A percentile compares a stretch with the other conserved stretches of the same genome.
Conservation (phyloP, 2,888 invertebrate genomes). For the Andrena dorsata region DNA sequence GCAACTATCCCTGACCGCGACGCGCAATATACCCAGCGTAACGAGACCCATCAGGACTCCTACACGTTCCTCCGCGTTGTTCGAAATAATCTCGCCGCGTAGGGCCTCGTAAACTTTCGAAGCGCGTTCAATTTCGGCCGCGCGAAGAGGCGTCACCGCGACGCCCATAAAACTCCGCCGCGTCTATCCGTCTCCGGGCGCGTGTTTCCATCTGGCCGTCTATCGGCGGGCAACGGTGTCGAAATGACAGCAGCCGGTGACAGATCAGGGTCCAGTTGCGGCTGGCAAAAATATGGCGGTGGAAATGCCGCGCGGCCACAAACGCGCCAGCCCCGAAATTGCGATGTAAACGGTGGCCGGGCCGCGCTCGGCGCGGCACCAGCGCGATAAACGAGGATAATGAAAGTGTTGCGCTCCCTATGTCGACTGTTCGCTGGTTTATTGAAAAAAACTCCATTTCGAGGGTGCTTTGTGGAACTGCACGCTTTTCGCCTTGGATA, state of each 20-base stretch:
- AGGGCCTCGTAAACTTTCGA: conserved; percentile 13
- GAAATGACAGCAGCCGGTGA: conserved; percentile 65
- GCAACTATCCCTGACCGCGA: not conserved
- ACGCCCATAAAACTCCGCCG: conserved; percentile 53
- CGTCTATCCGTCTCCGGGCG: conserved; percentile 44
- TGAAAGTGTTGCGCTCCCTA: conserved; percentile 30
- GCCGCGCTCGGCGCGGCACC: not conserved
- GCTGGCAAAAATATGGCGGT: conserved; percentile 62
- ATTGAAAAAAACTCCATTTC: conserved; percentile 50
- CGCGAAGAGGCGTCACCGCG: conserved; percentile 61
- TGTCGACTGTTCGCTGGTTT: conserved; percentile 18
- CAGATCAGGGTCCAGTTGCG: conserved; percentile 58
- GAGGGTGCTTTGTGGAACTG: not conserved
- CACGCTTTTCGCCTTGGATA: too few relatives aligned
- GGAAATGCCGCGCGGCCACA: conserved; percentile 55
- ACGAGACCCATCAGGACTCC: not conserved
- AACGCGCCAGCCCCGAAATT: conserved; percentile 45
- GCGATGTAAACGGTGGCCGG: conserved; percentile 47
- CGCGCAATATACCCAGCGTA: not conserved
- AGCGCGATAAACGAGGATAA: conserved; percentile 51
- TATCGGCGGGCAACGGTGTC: conserved; percentile 47
- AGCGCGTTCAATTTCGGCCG: conserved; percentile 4
- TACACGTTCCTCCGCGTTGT: not conserved
- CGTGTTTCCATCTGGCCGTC: conserved; percentile 22
- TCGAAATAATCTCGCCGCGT: not conserved